Conservation (phyloP, 2,888 invertebrate species). For the Epiblema foenella region DNA sequence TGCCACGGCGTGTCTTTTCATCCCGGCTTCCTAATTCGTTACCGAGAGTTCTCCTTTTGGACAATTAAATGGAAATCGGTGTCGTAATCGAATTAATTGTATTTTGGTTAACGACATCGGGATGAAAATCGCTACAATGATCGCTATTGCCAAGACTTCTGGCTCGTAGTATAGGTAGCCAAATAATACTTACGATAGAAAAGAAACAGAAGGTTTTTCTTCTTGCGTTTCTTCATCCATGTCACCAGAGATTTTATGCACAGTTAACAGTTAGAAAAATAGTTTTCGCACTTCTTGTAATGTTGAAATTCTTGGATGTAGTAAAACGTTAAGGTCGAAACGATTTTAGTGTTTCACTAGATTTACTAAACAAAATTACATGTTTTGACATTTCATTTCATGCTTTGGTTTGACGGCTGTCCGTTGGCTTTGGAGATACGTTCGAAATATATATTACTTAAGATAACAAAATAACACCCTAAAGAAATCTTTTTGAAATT, state of each 20-base stretch:
- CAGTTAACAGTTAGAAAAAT: neutral
- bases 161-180: neutral
- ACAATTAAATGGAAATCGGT: no score
- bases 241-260: conserved; percentile 1
- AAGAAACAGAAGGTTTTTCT: conserved; percentile 33
- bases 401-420: neutral
- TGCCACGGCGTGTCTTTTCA: no score
- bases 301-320: neutral
- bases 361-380: conserved; percentile 4
- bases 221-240: conserved; percentile 40
- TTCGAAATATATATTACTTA: neutral
- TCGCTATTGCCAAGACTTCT: neutral
- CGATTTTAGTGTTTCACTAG: neutral
- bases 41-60: no score
- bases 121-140: neutral
- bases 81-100: no score
- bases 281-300: neutral
- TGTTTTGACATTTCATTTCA: neutral
- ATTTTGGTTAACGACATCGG: no score
- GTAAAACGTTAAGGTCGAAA: neutral
- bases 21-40: no score
- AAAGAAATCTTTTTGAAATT: neutral
- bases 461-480: neutral
- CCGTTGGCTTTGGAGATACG: neutral
- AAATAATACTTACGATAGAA: conserved; percentile 28